Evolutionary conservation across 1,140 invertebrate species (phyloP).

Genomic region (Hormaphis cornu): DNA sequence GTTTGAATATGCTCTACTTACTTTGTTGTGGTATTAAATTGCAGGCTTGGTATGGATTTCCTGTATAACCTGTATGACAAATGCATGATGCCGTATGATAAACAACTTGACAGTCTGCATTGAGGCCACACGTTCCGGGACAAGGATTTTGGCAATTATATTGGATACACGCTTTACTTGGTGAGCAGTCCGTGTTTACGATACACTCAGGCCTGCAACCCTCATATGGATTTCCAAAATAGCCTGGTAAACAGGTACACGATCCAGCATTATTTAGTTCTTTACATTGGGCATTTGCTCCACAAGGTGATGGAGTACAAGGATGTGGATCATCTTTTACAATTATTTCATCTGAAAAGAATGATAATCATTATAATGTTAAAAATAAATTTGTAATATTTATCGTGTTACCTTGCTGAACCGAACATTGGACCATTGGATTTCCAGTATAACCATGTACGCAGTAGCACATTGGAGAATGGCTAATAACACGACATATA

Average conservation of each 20-base stretch:
- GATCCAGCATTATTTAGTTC: constrained; percentile 55
- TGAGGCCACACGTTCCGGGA: constrained; percentile 60
- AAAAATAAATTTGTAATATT: background rate
- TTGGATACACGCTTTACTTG: constrained; percentile 60
- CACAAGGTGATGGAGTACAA: constrained; percentile 58
- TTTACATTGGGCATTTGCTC: constrained; percentile 56
- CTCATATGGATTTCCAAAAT: constrained; percentile 61
- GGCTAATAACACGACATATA: constrained; percentile 46
- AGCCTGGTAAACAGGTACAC: constrained; percentile 55
- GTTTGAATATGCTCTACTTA: background rate
- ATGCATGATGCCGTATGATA: constrained; percentile 63
- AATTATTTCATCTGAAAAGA: constrained; percentile 29
- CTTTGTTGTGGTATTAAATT: constrained; percentile 43
- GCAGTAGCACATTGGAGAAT: constrained; percentile 47
- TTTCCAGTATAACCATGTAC: constrained; percentile 46
- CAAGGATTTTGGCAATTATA: constrained; percentile 67
- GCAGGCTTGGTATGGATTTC: constrained; percentile 53
- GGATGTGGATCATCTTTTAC: constrained; percentile 41
- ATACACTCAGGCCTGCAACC: constrained; percentile 64
- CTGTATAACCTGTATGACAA: constrained; percentile 58
- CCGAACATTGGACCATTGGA: constrained; percentile 44
- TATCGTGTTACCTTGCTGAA: constrained; percentile 28
- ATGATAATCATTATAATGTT: background rate
- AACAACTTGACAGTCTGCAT: constrained; percentile 64
- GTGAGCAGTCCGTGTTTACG: constrained; percentile 60